Evolutionary conservation across 1,140 invertebrate species (phyloP), one percentile per base, ranked within the genome.

Genomic region (Plectrocnemia conspersa): DNA sequence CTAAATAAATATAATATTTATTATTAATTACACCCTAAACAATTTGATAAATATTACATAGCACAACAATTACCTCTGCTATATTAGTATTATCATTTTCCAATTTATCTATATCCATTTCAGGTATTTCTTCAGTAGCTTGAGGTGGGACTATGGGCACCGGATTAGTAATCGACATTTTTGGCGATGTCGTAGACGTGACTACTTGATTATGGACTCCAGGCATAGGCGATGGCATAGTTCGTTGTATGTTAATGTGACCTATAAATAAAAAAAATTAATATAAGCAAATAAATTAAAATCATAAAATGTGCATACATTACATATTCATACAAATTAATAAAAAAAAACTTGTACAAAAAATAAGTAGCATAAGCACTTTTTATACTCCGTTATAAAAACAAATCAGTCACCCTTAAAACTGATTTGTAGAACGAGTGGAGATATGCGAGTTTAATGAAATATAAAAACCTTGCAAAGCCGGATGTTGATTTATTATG

Each of bases 21-120:
- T 6, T 13, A 40, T 40, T 13, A n/a, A 40, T 9, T 40, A 40
- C 7, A 13, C 7, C 15, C 6, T 40, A 40, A 9, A 50, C 11
- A 33, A 49, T 49, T 2, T 15, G n/a, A 1, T n/a, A 47, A 4
- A 47, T 33, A 10, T 19, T 10, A 33, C 2, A 9, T 38, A 23
- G 3, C 5, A 32, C 4, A 25, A 45, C 23, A 19, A 4, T 82
- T 63, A 86, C 82, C 75, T 87, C 86, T 9, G 79, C 81, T 76
- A 86, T 85, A 42, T 81, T 82, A 23, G 75, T 76, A 47, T 71
- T 67, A 61, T 81, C 78, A 67, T 89, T 85, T 67, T 90, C 86
- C 11, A 89, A 69, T 63, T 90, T 89, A 62, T 89, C 86, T 57
- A 91, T 89, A 5, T 89, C 86, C 61, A 84, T 86, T 62, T 89